Percentiles rank a stretch among this genome's conserved stretches.
Conservation (phyloP, 2,888 invertebrate species). For the Isoperla grammatica region DNA sequence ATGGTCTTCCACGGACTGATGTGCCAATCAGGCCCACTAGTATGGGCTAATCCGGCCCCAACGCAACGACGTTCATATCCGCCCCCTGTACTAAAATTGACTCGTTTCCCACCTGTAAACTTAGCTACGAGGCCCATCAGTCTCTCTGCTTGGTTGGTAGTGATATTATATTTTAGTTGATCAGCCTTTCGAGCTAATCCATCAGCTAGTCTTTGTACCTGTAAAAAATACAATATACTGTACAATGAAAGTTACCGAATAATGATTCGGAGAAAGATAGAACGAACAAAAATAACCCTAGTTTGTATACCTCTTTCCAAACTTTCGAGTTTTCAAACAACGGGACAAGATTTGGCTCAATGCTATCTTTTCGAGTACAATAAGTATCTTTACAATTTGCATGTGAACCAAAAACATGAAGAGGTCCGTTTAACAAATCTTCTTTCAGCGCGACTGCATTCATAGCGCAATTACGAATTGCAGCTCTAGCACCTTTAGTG, state of each 20-base stretch:
- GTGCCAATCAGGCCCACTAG: conserved; percentile 3
- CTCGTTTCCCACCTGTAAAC: conserved; percentile 3
- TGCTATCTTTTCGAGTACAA: conserved; percentile 13
- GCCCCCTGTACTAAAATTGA: neutral
- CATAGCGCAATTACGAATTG: conserved; percentile 1
- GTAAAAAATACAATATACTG: neutral
- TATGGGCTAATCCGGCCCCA: conserved; percentile 1
- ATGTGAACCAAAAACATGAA: conserved; percentile 25
- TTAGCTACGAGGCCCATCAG: conserved; percentile 8
- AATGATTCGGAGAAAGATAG: neutral
- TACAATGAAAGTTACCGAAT: neutral
- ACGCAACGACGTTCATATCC: conserved; percentile 1
- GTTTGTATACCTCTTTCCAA: neutral
- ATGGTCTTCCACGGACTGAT: conserved; percentile 10
- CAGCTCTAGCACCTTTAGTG: neutral
- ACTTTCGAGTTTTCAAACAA: neutral
- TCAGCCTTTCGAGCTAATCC: neutral
- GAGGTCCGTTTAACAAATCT: conserved; percentile 23
- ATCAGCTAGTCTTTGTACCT: neutral
- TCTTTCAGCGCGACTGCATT: conserved; percentile 8
- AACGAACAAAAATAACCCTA: neutral
- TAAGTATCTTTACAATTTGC: conserved; percentile 13
- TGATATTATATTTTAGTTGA: neutral
- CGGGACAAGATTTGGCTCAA: neutral
- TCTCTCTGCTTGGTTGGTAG: too few species aligned